phyloP scores from a whole-genome alignment of 2,797 vertebrate genomes.

The Myoxocephalus aenaeus region DNA sequence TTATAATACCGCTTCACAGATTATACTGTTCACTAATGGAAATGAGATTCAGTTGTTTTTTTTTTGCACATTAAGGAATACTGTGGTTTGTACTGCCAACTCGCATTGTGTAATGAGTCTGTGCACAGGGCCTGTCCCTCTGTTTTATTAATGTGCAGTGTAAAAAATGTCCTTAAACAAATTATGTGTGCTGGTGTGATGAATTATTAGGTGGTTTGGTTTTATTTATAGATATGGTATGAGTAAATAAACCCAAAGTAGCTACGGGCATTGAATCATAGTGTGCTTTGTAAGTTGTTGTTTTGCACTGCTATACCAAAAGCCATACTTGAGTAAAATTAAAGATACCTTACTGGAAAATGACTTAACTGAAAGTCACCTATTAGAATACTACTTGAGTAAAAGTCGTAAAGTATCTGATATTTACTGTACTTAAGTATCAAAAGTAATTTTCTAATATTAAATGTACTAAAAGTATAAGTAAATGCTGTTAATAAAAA shows the following conservation, averaged over 20 bases:
- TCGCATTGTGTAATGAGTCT: constrained; percentile 11
- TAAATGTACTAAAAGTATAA: no score
- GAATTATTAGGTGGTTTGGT: constrained; percentile 14
- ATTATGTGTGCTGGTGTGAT: constrained; percentile 26
- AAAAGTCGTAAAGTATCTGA: no score
- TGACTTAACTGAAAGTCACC: no score
- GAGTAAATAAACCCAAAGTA: constrained; percentile 9
- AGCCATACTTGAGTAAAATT: no score
- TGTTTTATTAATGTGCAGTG: constrained; percentile 30
- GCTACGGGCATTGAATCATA: neutral
- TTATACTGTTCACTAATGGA: constrained; percentile 1
- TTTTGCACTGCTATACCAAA: neutral
- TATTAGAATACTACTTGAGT: no score
- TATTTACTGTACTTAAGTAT: no score
- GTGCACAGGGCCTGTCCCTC: neutral
- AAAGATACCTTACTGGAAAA: no score
- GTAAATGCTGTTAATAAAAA: no score
- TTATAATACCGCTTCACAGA: neutral
- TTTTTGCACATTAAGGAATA: constrained; percentile 7
- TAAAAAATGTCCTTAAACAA: constrained; percentile 27
- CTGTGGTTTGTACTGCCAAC: neutral
- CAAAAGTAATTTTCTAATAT: no score
- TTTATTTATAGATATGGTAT: constrained; percentile 21
- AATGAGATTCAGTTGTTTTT: constrained; percentile 9
- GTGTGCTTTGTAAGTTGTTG: neutral